Base-by-base conservation (phyloP, 2,797 vertebrate genomes). In the Luscinia luscinia region DNA sequence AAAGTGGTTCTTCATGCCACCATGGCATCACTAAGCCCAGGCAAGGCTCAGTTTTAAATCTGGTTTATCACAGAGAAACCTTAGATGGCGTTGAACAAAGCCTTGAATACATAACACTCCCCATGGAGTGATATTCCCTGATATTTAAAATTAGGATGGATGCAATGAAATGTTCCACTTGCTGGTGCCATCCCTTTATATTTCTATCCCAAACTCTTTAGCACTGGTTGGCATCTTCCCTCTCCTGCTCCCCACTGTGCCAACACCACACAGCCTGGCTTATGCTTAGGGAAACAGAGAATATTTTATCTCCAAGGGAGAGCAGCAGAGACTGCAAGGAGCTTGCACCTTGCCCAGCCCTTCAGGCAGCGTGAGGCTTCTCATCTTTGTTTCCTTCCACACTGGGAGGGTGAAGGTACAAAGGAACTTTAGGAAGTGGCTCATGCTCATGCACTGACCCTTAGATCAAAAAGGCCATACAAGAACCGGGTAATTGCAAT, bases 1-100 rank as follows among this genome's bases (percentile, higher is more conserved):
- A 91, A 96, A 91, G 54, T 14, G 40, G n/a, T 70, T n/a, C 43
- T 61, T 87, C 51, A 15, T 8, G 18, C 59, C 46, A 86, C 28
- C 26, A 3, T 15, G 9, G 21, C 12, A 51, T 55, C 43, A 41
- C 46, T 9, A 27, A 87, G 41, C 34, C 12, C 41, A 40, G 8
- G 22, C 16, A 81, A 94, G 41, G 28, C 40, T 78, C 23, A 21
- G 8, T 59, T 90, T 63, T 38, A 80, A 43, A 55, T 41, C 48
- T 20, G 30, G 3, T 48, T 4, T 27, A 48, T 32, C 49, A 23
- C 14, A 48, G 62, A 32, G 12, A 68, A 11, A 43, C 6, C 19
- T 54, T 18, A 11, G 34, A 14, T 5, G 14, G 28, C 26, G 32
- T 41, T 52, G 54, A 78, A 27, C 9, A 66, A 68, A 66, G 40